Evolutionary conservation across 2,888 invertebrate species (phyloP).

Genomic region (Drosophila ustulata): DNA sequence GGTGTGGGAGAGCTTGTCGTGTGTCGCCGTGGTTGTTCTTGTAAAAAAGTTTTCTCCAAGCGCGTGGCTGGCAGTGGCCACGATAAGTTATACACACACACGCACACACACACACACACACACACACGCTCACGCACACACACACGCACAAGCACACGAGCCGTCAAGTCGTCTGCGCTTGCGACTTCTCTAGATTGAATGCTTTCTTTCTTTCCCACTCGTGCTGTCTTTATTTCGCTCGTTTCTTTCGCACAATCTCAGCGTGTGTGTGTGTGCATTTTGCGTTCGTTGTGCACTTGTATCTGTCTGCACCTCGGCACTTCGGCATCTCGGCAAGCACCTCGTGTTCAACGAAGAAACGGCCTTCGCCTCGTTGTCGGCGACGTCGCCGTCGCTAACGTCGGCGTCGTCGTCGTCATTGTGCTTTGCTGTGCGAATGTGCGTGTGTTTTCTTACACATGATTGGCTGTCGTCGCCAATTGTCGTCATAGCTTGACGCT

Average conservation of each 20-base stretch:
- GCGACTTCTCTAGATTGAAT: background rate
- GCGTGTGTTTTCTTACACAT: constrained; percentile 33
- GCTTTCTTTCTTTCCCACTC: background rate
- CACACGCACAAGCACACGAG: too few species aligned
- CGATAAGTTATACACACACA: background rate
- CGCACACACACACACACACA: too few species aligned
- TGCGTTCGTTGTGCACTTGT: constrained; percentile 11
- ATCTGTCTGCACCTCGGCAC: constrained; percentile 3
- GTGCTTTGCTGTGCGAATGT: constrained; percentile 11
- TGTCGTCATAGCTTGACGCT: constrained; percentile 46
- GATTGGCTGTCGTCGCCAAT: constrained; percentile 49
- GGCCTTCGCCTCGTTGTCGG: constrained; percentile 24
- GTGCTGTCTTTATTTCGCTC: background rate
- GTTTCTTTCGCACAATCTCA: background rate
- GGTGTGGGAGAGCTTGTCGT: too few species aligned
- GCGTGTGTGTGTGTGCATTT: background rate
- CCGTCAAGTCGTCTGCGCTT: constrained; percentile 4
- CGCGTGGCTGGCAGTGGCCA: constrained; percentile 19
- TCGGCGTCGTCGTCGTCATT: background rate
- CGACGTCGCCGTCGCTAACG: background rate
- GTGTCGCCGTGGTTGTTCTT: background rate
- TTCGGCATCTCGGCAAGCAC: background rate
- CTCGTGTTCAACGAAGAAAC: background rate
- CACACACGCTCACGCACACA: too few species aligned
- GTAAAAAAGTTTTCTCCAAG: constrained; percentile 4